Base-by-base conservation (phyloP, 2,888 invertebrate genomes). In the Cheilosia grossa region DNA sequence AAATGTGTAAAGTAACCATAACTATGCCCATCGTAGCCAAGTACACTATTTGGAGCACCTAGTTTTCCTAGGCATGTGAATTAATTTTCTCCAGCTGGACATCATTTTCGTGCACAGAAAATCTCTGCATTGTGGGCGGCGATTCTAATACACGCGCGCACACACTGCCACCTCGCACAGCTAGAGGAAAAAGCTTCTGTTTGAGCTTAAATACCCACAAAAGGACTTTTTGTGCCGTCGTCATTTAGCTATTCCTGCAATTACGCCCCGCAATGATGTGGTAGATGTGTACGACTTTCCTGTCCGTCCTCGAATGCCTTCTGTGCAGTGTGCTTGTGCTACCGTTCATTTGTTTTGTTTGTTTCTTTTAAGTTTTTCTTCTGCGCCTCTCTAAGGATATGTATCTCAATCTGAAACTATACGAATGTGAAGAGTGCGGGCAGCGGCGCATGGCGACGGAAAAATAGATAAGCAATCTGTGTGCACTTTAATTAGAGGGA, bases 401-500 rank as follows among this genome's bases (percentile, higher is more conserved):
- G 19, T 49, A 21, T 40, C 24, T 40, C 49, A 37, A 30, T 30
- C 30, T 30, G 30, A 9, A 30, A 51, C 53, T 53, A 27, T 6
- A 40, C 33, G 49, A 51, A 9, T 40, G 17, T 5, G 44, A 44
- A 3, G 17, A 17, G 17, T 19, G 17, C 49, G 10, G 9, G 15
- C 17, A 6, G 17, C 2, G 27, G 24, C 24, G 4, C 24, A 24
- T 5, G n/a, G 27, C 30, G 51, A 21, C 4, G 13, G 40, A 53
- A 44, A 42, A 74, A 79, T 83, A 79, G 74, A 79, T 83, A 83
- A 83, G 79, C 74, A 83, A 83, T 83, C 79, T 83, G 83, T 83
- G 83, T 83, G 83, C 83, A 83, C 83, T 83, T 79, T 79, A 83
- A 79, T 83, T 83, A 83, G 83, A 83, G 70, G 83, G 64, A 70